phyloP scores from a whole-genome alignment of 1,140 invertebrate species.

The Panulirus ornatus region DNA sequence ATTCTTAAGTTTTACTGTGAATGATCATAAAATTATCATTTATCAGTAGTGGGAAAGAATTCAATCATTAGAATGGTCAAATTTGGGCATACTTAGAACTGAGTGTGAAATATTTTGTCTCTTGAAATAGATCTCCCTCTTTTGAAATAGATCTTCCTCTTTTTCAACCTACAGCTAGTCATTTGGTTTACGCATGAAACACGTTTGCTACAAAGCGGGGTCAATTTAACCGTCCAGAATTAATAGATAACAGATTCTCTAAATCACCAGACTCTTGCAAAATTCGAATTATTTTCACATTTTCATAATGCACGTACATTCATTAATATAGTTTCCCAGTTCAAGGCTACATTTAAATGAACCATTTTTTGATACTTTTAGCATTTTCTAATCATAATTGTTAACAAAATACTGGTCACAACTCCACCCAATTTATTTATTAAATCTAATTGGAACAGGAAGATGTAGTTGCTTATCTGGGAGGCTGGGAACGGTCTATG shows the following conservation, averaged over 20 bases:
- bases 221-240: not conserved
- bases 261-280: not conserved
- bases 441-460: not conserved
- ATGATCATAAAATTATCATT: too few species aligned
- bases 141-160: too few species aligned
- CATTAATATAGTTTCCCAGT: not conserved
- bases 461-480: conserved; percentile 6
- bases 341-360: not conserved
- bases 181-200: conserved; percentile 3
- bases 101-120: too few species aligned
- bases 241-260: not conserved
- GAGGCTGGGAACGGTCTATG: conserved; percentile 24
- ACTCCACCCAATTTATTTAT: not conserved
- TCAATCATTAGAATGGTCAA: too few species aligned
- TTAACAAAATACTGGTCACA: not conserved
- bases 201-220: not conserved
- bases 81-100: too few species aligned
- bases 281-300: not conserved
- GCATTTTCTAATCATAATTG: not conserved
- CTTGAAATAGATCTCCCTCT: too few species aligned
- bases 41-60: too few species aligned
- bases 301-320: not conserved
- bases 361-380: not conserved
- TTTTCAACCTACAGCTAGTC: too few species aligned
- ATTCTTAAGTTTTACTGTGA: too few species aligned